Evolutionary conservation across 2,113 vertebrate species (phyloP).

Genomic region (Varanus komodoensis): DNA sequence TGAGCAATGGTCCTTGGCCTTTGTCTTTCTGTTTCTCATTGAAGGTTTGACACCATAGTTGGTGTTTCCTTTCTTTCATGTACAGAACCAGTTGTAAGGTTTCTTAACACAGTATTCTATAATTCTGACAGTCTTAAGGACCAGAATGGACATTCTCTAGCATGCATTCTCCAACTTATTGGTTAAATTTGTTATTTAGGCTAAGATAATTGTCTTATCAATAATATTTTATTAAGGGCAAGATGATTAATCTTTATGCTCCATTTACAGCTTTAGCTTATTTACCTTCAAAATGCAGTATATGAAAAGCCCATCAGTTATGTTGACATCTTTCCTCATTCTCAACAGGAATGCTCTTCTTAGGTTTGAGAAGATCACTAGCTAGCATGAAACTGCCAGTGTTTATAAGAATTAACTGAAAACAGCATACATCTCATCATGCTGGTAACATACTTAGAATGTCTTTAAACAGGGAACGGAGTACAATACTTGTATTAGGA

Average conservation of each 20-base stretch:
- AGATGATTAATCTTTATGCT: background rate
- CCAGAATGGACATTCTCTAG: too few species aligned
- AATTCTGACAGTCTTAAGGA: background rate
- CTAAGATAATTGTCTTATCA: background rate
- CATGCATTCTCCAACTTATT: background rate
- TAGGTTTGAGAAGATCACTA: background rate
- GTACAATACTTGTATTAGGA: background rate
- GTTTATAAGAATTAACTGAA: background rate
- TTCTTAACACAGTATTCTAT: background rate
- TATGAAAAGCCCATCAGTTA: background rate
- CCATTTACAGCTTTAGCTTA: background rate
- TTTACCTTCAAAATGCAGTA: background rate
- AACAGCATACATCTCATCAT: background rate
- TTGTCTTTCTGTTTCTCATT: background rate
- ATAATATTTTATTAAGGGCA: background rate
- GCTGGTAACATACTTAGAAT: background rate
- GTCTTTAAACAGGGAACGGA: background rate
- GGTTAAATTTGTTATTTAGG: background rate
- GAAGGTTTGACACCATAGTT: background rate
- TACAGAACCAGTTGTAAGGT: background rate
- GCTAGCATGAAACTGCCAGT: background rate
- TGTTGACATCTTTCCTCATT: background rate
- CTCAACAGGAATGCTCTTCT: background rate
- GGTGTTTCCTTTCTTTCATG: background rate
- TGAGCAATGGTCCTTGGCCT: too few species aligned